phyloP scores from a whole-genome alignment of 2,888 invertebrate genomes.

The Melinaea menophilus region DNA sequence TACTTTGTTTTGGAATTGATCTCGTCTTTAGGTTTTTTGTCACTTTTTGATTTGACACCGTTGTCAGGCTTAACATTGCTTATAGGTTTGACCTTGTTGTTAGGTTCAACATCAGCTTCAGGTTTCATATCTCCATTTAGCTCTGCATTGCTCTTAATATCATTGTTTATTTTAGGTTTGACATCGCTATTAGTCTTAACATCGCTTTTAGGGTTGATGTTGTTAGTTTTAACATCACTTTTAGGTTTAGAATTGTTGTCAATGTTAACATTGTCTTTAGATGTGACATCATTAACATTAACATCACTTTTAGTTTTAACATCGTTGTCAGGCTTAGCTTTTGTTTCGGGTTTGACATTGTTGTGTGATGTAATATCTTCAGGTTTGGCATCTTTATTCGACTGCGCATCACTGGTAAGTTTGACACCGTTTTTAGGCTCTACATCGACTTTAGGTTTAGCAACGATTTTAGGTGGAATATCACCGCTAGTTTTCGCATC shows the following conservation, averaged over 20 bases:
- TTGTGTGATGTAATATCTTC: neutral
- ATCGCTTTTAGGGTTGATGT: neutral
- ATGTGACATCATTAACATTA: neutral
- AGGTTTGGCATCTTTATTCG: neutral
- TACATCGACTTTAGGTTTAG: neutral
- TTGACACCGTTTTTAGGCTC: neutral
- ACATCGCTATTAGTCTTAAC: neutral
- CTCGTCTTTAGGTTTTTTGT: neutral
- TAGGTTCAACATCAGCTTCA: neutral
- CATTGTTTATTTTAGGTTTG: neutral
- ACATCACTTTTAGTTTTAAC: neutral
- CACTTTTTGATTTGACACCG: neutral
- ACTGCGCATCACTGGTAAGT: neutral
- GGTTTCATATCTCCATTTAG: neutral
- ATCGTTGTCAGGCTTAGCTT: neutral
- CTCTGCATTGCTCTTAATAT: neutral
- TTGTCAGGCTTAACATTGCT: neutral
- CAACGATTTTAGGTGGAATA: neutral
- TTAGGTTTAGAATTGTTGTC: neutral
- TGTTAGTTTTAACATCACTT: neutral
- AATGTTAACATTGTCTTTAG: too few species aligned
- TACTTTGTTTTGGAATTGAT: neutral
- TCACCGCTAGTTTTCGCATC: neutral
- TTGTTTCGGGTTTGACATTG: too few species aligned
- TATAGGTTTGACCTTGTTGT: neutral